Percentiles rank a stretch among this genome's conserved stretches.
These are phyloP conservation scores for Cromileptes altivelis DNA, from an alignment of 2,113 vertebrate genomes.

Conservation along the genomic window DNA sequence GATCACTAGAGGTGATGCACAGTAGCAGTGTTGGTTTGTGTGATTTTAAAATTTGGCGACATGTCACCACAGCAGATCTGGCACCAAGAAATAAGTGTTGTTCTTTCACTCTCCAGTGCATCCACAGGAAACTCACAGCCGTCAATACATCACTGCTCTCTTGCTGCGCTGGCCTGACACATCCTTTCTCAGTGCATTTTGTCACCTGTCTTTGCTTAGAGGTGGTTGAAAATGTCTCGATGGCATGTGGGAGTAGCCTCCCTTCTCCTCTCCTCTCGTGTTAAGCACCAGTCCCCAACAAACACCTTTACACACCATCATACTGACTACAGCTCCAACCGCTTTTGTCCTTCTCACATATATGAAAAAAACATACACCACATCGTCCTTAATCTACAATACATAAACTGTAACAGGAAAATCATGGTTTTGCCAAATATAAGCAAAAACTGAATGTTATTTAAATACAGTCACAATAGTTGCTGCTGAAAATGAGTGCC, in stretches of 20 bases:
- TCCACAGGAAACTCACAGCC: conserved; percentile 23
- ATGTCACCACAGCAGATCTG: neutral
- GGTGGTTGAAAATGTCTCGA: conserved; percentile 5
- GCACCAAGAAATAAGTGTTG: conserved; percentile 1
- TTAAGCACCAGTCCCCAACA: neutral
- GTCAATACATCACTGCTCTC: conserved; percentile 4
- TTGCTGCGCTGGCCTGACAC: neutral
- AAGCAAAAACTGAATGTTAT: neutral
- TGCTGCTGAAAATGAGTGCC: neutral
- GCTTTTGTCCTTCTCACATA: neutral
- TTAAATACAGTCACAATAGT: neutral
- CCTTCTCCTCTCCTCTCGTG: neutral
- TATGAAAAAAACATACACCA: neutral
- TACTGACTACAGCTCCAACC: neutral
- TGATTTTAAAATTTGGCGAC: neutral
- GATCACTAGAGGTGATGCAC: neutral
- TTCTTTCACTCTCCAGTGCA: neutral
- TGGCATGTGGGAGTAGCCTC: neutral
- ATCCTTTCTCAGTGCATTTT: conserved; percentile 9
- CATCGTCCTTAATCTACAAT: neutral
- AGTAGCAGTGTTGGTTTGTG: neutral
- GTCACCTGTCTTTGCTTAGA: conserved; percentile 16
- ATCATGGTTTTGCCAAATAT: neutral
- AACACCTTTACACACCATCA: neutral
- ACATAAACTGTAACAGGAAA: neutral